Percentiles rank a stretch among this genome's conserved stretches.
Conservation (phyloP, 2,797 vertebrate genomes). For the Danionella dracula region DNA sequence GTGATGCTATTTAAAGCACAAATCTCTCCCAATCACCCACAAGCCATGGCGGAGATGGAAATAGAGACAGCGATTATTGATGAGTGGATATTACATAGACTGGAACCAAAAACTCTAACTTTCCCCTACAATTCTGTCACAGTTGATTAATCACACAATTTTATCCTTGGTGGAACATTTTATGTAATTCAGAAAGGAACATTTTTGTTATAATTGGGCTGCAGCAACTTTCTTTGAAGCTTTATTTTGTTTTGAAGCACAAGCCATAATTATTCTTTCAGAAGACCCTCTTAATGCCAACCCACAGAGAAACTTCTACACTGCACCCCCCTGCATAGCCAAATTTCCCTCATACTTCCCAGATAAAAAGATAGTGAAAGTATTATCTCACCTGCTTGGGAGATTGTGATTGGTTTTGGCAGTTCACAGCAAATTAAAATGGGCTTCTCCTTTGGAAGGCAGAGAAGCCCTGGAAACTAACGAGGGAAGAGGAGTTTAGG, state of each 20-base stretch:
- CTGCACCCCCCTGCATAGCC: background rate
- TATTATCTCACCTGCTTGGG: constrained; percentile 55
- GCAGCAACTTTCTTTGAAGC: background rate
- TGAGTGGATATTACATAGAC: background rate
- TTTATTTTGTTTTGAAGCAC: constrained; percentile 3
- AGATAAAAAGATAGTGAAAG: constrained; percentile 55
- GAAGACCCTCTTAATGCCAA: constrained; percentile 6
- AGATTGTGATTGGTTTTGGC: constrained; percentile 60
- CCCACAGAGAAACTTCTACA: background rate
- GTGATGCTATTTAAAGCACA: constrained; percentile 34
- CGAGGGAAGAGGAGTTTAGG: constrained; percentile 38
- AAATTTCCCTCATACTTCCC: constrained; percentile 32
- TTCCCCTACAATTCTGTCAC: background rate
- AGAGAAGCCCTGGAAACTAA: constrained; percentile 31
- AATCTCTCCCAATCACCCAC: constrained; percentile 34
- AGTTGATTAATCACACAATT: background rate
- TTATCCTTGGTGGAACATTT: background rate
- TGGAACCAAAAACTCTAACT: background rate
- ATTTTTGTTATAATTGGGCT: constrained; percentile 8
- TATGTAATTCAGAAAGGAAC: background rate
- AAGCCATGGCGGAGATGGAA: constrained; percentile 8
- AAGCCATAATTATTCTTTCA: constrained; percentile 20
- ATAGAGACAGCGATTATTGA: constrained; percentile 9
- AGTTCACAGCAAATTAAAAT: constrained; percentile 62
- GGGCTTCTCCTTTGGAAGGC: constrained; percentile 52